Percentiles rank a stretch among this genome's conserved stretches.
phyloP scores from a whole-genome alignment of 2,797 vertebrate species.

The Coregonus ussuriensis region DNA sequence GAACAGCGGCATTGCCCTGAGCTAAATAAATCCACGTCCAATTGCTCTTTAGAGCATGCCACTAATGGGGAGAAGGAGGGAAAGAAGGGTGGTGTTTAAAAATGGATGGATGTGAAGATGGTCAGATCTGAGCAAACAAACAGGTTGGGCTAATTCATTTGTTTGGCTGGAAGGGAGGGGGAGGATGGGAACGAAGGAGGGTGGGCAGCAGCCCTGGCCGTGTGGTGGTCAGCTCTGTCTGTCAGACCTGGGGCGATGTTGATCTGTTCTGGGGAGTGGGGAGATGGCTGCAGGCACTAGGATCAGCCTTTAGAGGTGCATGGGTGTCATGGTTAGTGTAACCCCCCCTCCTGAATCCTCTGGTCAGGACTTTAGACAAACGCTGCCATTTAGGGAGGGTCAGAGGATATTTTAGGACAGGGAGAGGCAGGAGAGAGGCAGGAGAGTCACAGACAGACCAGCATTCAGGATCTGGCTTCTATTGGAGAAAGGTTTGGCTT shows the following conservation, averaged over 20 bases:
- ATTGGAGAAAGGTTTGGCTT: slow-evolving; percentile 64
- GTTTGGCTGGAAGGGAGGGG: slow-evolving; percentile 47
- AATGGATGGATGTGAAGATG: slow-evolving; percentile 73
- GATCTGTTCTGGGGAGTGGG: slow-evolving; percentile 24
- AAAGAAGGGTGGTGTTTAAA: slow-evolving; percentile 72
- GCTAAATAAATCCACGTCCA: slow-evolving; percentile 75
- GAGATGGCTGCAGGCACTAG: slow-evolving; percentile 39
- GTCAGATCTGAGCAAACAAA: slow-evolving; percentile 73
- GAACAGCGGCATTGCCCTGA: slow-evolving; percentile 66
- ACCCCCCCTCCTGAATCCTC: slow-evolving; percentile 1
- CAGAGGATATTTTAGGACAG: slow-evolving; percentile 45
- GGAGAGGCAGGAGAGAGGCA: slow-evolving; percentile 47
- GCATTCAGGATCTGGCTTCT: slow-evolving; percentile 45
- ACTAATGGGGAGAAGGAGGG: slow-evolving; percentile 68
- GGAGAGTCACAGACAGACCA: slow-evolving; percentile 12
- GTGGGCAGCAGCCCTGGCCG: slow-evolving; percentile 9
- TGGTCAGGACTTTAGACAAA: slow-evolving; percentile 17
- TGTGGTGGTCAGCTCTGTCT: slow-evolving; percentile 33
- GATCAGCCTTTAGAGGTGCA: slow-evolving; percentile 26
- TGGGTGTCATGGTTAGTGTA: neutral
- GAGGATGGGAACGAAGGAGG: neutral
- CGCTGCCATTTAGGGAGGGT: slow-evolving; percentile 12
- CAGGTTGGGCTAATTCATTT: slow-evolving; percentile 64
- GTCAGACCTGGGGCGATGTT: slow-evolving; percentile 41
- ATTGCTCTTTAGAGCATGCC: slow-evolving; percentile 70